Conservation (phyloP, 1,140 invertebrate genomes). For the Camponotus vicinus region DNA sequence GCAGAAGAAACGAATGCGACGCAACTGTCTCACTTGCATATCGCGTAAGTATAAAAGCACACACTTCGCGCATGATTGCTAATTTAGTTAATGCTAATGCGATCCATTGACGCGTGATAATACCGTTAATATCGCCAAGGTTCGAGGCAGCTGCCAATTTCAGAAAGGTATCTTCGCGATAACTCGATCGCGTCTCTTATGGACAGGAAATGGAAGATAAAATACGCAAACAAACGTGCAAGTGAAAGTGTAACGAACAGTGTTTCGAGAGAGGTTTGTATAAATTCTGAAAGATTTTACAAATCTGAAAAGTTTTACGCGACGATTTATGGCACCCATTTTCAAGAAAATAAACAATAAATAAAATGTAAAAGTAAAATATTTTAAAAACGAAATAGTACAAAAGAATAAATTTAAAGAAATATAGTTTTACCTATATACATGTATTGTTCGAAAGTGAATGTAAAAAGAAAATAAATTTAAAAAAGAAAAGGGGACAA, state of each 20-base stretch:
- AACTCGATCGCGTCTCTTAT: not conserved
- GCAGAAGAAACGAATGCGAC: constrained; percentile 18
- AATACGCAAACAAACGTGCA: not conserved
- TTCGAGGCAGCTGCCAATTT: not conserved
- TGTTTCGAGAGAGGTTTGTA: not conserved
- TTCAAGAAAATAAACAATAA: not conserved
- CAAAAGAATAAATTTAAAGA: no score
- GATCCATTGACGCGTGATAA: constrained; percentile 21
- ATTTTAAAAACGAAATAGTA: not conserved
- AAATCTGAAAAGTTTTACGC: no score
- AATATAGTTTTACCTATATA: no score
- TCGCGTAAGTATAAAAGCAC: not conserved
- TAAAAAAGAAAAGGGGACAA: no score
- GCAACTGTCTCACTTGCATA: constrained; percentile 1
- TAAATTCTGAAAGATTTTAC: not conserved
- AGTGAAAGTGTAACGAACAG: not conserved
- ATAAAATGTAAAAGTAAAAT: not conserved
- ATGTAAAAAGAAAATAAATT: no score
- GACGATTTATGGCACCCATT: not conserved
- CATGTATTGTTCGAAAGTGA: no score
- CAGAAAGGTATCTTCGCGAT: not conserved
- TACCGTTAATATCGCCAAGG: not conserved
- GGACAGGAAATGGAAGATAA: not conserved
- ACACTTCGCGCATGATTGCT: constrained; percentile 46
- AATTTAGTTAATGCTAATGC: constrained; percentile 52